Conservation (phyloP, 2,113 vertebrate genomes). For the Thamnaconus septentrionalis region DNA sequence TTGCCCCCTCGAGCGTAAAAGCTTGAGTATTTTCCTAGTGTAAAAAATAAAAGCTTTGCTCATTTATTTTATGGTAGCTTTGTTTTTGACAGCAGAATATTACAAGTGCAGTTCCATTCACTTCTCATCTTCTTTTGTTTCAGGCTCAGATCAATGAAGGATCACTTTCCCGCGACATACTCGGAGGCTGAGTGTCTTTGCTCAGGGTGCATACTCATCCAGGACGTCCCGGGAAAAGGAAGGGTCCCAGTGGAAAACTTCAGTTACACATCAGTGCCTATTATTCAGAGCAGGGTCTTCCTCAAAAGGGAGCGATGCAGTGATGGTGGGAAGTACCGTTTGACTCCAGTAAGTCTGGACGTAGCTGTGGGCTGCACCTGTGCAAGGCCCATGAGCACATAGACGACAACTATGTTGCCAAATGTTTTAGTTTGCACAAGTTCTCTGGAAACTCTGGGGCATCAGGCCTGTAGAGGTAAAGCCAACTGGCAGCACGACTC, state of each 20-base stretch:
- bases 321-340: slow-evolving; percentile 1
- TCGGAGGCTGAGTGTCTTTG: slow-evolving; percentile 84
- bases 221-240: neutral
- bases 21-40: no score
- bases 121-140: neutral
- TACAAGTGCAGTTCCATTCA: neutral
- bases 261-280: slow-evolving; percentile 73
- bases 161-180: slow-evolving; percentile 74
- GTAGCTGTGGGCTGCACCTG: slow-evolving; percentile 86
- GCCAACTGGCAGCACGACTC: no score
- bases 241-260: slow-evolving; percentile 34
- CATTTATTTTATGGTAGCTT: no score
- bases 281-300: slow-evolving; percentile 78
- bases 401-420: neutral
- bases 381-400: slow-evolving; percentile 47
- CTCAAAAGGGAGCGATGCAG: slow-evolving; percentile 72
- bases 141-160: slow-evolving; percentile 67
- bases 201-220: slow-evolving; percentile 78
- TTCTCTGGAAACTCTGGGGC: no score
- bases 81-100: no score
- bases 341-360: slow-evolving; percentile 16
- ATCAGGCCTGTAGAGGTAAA: no score
- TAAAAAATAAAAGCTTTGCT: no score
- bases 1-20: no score
- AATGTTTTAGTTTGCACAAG: no score